Base-by-base conservation (phyloP, 2,888 invertebrate genomes). In the Stenolophus ochropezus region DNA sequence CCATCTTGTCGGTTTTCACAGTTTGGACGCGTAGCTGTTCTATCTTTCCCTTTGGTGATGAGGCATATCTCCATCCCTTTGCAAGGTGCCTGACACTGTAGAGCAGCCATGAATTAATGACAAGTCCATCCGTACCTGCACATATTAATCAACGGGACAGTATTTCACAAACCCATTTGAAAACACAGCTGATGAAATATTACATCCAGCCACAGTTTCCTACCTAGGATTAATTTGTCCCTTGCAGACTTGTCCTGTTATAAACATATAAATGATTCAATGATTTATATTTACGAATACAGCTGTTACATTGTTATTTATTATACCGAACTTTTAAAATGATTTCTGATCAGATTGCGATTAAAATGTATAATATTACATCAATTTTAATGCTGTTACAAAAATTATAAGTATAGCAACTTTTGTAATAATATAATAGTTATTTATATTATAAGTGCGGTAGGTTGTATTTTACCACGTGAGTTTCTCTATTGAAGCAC, bases 61-160 rank as follows among this genome's bases (percentile, higher is more conserved):
- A 42, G 33, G 33, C 33, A 42, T 42, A 11, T 42, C 33, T n/a
- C 33, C 23, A 61, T 21, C 25, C 23, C 61, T 21, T 21, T 23
- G 14, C 61, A 61, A 21, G 3, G 21, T 61, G 33, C 8, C 8
- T 42, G 33, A 42, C 33, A 42, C 33, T 42, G 33, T 42, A 11
- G 33, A 42, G 33, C 33, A 42, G 33, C 33, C 61, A 61, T 61
- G 61, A 61, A 61, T 61, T 61, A 61, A 61, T 61, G 61, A 61
- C 61, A 61, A 25, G 23, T 61, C 61, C 23, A 61, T 61, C 61
- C 61, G 23, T 73, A 73, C 73, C 47, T 47, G 73, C n/a, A 73
- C 49, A 73, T 73, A 73, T 73, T 73, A 73, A 73, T 73, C 73
- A 73, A 49, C 73, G 73, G 5, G 73, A 49, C 49, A 73, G 49